A percentile compares a stretch with the other conserved stretches of the same genome.
Evolutionary conservation across 2,888 invertebrate genomes (phyloP).

Genomic region (Acronicta leporina): DNA sequence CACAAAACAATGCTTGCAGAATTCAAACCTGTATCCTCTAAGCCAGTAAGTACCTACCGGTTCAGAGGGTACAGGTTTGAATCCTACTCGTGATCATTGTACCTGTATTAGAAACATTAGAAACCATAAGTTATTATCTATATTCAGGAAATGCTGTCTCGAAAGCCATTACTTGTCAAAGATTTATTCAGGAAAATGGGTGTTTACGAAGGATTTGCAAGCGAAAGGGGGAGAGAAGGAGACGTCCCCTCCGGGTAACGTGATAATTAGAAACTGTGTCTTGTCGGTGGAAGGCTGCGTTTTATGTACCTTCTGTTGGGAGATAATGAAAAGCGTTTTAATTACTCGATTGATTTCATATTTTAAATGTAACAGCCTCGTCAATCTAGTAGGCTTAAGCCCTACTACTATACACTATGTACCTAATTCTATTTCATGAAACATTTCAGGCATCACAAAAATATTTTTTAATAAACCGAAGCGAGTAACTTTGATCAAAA

Average conservation of each 20-base stretch:
- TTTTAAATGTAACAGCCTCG: background rate
- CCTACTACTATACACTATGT: too few relatives aligned
- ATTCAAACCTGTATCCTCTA: too few relatives aligned
- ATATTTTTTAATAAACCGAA: background rate
- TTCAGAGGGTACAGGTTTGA: too few relatives aligned
- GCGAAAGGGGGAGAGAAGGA: background rate
- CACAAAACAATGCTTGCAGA: too few relatives aligned
- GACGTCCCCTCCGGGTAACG: background rate
- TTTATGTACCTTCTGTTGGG: background rate
- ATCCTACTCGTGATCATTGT: too few relatives aligned
- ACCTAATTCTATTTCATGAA: background rate
- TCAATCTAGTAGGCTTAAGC: background rate
- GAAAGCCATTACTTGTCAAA: conserved; percentile 9
- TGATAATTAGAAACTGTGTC: conserved; percentile 13
- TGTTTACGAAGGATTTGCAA: conserved; percentile 9
- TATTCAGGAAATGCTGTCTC: background rate
- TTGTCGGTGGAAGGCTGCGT: conserved; percentile 2
- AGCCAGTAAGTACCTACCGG: too few relatives aligned
- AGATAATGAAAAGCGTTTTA: background rate
- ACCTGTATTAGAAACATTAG: too few relatives aligned
- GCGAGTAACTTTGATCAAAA: conserved; percentile 2
- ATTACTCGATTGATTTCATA: background rate
- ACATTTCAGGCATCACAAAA: too few relatives aligned
- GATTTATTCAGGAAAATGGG: conserved; percentile 26
- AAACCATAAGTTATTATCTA: too few relatives aligned